These are phyloP conservation scores for Hirtodrosophila confusa DNA, from an alignment of 2,888 invertebrate species.

Conservation along the genomic window DNA sequence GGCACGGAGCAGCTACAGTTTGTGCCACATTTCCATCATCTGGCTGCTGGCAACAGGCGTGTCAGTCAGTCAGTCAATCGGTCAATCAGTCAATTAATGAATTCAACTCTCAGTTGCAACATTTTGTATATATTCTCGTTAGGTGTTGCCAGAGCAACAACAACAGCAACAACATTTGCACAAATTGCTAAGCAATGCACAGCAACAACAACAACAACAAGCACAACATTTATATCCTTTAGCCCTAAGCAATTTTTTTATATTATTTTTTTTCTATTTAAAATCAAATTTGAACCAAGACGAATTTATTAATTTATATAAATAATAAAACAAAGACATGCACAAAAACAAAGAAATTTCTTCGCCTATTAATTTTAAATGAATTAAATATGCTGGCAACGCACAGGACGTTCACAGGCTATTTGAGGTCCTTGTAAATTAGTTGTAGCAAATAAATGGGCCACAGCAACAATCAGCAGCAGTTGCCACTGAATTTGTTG, in stretches of 20 bases:
- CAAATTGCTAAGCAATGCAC: conserved; percentile 35
- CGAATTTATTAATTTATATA: conserved; percentile 31
- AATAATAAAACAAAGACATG: conserved; percentile 18
- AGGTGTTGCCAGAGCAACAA: no score
- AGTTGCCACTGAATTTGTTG: neutral
- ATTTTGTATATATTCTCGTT: conserved; percentile 1
- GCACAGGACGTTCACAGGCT: neutral
- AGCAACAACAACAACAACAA: conserved; percentile 11
- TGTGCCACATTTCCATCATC: neutral
- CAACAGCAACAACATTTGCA: neutral
- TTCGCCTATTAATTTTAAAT: conserved; percentile 1
- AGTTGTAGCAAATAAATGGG: conserved; percentile 26
- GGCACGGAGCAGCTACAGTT: conserved; percentile 45
- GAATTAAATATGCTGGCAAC: neutral
- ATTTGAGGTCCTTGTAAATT: conserved; percentile 36
- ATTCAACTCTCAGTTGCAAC: conserved; percentile 6
- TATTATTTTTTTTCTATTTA: conserved; percentile 24
- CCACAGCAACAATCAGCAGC: neutral
- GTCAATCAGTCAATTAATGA: conserved; percentile 23
- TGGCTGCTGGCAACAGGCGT: conserved; percentile 67
- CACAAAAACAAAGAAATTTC: conserved; percentile 6
- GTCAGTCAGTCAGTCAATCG: conserved; percentile 40
- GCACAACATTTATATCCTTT: conserved; percentile 15
- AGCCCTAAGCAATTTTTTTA: conserved; percentile 18
- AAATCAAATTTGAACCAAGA: conserved; percentile 42